Conservation (phyloP, 2,888 invertebrate species). For the Macrosoma leucophasiata region DNA sequence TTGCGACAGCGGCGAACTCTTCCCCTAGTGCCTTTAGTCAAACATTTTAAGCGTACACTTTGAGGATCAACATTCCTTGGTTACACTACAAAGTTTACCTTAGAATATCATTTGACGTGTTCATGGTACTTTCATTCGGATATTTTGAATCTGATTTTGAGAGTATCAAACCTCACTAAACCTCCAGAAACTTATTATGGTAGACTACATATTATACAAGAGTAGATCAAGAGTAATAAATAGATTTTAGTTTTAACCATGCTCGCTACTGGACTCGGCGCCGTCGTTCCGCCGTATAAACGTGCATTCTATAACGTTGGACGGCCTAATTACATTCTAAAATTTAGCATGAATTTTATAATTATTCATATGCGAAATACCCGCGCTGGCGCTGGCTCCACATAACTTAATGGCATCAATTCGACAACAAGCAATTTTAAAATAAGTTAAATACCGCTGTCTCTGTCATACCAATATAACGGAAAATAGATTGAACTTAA, state of each 20-base stretch:
- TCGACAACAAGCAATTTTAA: too few species aligned
- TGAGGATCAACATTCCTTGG: constrained; percentile 38
- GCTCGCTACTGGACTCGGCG: constrained; percentile 44
- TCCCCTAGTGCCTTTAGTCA: constrained; percentile 40
- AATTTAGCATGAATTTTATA: constrained; percentile 4
- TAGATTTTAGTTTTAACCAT: constrained; percentile 39
- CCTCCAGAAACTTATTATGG: constrained; percentile 56
- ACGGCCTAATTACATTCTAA: constrained; percentile 43
- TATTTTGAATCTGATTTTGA: constrained; percentile 34
- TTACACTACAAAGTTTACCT: constrained; percentile 46
- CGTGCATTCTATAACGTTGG: constrained; percentile 36
- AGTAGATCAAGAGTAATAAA: constrained; percentile 61
- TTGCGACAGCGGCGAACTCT: constrained; percentile 34
- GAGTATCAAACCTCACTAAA: constrained; percentile 52
- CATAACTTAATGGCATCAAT: too few species aligned
- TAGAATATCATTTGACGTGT: constrained; percentile 40
- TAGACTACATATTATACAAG: constrained; percentile 64
- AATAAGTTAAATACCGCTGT: too few species aligned
- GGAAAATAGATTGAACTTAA: too few species aligned
- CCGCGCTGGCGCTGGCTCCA: too few species aligned
- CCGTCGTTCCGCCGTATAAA: constrained; percentile 39
- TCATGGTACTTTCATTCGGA: constrained; percentile 30
- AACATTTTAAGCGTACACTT: constrained; percentile 47
- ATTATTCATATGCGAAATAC: background rate
- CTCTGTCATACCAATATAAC: too few species aligned